A percentile compares a stretch with the other conserved stretches of the same genome.
phyloP scores from a whole-genome alignment of 2,113 vertebrate genomes.

The Perca fluviatilis region DNA sequence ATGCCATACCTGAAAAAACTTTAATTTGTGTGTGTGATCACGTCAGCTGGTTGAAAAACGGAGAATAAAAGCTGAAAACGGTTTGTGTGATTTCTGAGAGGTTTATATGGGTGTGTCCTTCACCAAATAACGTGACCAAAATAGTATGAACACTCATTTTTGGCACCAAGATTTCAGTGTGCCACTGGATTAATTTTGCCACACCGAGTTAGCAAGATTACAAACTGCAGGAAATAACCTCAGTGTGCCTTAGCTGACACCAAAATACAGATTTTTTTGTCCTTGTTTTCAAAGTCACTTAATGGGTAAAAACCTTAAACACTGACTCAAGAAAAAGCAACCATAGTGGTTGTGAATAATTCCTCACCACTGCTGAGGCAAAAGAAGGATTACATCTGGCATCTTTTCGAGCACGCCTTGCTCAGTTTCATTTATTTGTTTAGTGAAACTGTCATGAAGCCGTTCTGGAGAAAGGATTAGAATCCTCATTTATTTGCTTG shows the following conservation, averaged over 20 bases:
- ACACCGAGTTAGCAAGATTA: neutral
- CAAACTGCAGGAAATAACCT: neutral
- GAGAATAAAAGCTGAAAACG: neutral
- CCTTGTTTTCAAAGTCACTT: neutral
- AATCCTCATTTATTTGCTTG: slow-evolving; percentile 39
- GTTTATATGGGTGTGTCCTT: neutral
- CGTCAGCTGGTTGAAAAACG: neutral
- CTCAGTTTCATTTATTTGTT: slow-evolving; percentile 51
- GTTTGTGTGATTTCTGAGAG: neutral
- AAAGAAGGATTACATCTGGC: slow-evolving; percentile 42
- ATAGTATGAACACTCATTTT: neutral
- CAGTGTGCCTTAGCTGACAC: too few relatives aligned
- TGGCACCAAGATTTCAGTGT: neutral
- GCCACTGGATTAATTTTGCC: neutral
- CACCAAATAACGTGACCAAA: neutral
- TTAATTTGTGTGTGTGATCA: too few relatives aligned
- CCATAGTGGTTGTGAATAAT: slow-evolving; percentile 1
- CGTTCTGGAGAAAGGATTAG: slow-evolving; percentile 38
- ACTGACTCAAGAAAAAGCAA: neutral
- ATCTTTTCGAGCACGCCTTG: neutral
- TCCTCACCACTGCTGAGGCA: neutral
- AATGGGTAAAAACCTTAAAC: neutral
- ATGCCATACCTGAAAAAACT: neutral
- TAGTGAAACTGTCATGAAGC: slow-evolving; percentile 43
- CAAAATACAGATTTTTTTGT: too few relatives aligned